Percentiles rank a stretch among this genome's conserved stretches.
These are phyloP conservation scores for Danionella dracula DNA, from an alignment of 2,797 vertebrate species.

Conservation along the genomic window DNA sequence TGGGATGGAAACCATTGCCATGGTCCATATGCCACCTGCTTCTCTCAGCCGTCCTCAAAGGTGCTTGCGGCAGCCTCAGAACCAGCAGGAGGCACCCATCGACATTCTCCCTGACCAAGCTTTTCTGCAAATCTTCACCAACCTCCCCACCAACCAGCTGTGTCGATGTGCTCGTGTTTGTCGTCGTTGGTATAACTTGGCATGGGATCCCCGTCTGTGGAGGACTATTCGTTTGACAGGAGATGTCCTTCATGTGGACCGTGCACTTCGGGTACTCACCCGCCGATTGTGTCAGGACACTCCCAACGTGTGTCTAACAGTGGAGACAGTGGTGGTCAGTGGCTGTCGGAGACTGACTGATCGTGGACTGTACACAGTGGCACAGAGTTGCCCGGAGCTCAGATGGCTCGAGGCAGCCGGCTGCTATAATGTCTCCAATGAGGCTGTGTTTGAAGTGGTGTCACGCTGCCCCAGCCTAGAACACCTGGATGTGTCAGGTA, in stretches of 20 bases:
- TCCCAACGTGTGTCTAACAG: conserved; percentile 84
- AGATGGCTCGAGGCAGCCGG: conserved; percentile 77
- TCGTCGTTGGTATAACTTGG: conserved; percentile 84
- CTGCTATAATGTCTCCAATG: conserved; percentile 85
- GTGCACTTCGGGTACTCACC: conserved; percentile 80
- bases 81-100: conserved; percentile 70
- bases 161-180: conserved; percentile 82
- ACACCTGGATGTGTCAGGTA: conserved; percentile 85
- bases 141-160: conserved; percentile 83
- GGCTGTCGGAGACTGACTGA: conserved; percentile 85
- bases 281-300: conserved; percentile 84
- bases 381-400: conserved; percentile 83
- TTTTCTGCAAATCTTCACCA: conserved; percentile 79
- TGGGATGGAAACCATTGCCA: conserved; percentile 78
- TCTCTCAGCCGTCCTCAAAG: conserved; percentile 75
- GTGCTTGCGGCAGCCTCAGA: conserved; percentile 68
- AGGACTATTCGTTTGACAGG: conserved; percentile 79
- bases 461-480: conserved; percentile 84
- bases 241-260: conserved; percentile 80
- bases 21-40: conserved; percentile 76
- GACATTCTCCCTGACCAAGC: conserved; percentile 77
- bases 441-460: conserved; percentile 83
- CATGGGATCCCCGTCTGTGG: conserved; percentile 84
- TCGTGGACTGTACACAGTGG: conserved; percentile 81
- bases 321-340: conserved; percentile 79